These are phyloP conservation scores for Danio albolineatus DNA, from an alignment of 2,797 vertebrate species.

Conservation along the genomic window DNA sequence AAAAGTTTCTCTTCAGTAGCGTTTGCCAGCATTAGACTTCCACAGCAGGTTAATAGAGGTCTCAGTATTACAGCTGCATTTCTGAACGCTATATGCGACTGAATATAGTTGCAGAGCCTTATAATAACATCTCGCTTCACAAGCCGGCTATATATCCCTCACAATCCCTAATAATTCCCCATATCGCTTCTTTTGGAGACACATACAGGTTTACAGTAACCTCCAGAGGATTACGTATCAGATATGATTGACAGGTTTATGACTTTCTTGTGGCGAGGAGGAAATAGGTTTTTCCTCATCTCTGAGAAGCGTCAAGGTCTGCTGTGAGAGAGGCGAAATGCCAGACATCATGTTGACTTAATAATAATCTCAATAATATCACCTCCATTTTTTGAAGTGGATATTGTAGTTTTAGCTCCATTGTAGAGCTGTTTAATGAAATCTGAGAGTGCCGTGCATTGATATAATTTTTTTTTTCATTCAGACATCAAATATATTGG, in stretches of 20 bases:
- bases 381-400: neutral
- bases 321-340: slow-evolving; percentile 26
- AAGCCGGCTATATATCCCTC: neutral
- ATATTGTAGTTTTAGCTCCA: slow-evolving; percentile 27
- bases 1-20: neutral
- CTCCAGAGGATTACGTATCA: slow-evolving; percentile 20
- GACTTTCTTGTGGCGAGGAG: slow-evolving; percentile 9
- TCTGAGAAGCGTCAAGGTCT: slow-evolving; percentile 23
- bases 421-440: slow-evolving; percentile 34
- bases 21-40: slow-evolving; percentile 11
- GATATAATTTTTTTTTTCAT: slow-evolving; percentile 38
- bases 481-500: neutral
- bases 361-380: slow-evolving; percentile 37
- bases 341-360: slow-evolving; percentile 32
- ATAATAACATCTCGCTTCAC: slow-evolving; percentile 11
- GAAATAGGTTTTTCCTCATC: slow-evolving; percentile 43
- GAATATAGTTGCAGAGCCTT: slow-evolving; percentile 20
- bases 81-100: neutral
- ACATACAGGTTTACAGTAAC: slow-evolving; percentile 18
- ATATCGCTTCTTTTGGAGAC: slow-evolving; percentile 11
- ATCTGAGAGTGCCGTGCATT: slow-evolving; percentile 11
- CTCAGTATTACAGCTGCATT: slow-evolving; percentile 2
- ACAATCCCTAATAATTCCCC: slow-evolving; percentile 35
- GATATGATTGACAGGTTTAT: slow-evolving; percentile 48
- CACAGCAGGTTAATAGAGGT: slow-evolving; percentile 29